Conservation (phyloP, 1,140 invertebrate genomes). For the Caenorhabditis inopinata region DNA sequence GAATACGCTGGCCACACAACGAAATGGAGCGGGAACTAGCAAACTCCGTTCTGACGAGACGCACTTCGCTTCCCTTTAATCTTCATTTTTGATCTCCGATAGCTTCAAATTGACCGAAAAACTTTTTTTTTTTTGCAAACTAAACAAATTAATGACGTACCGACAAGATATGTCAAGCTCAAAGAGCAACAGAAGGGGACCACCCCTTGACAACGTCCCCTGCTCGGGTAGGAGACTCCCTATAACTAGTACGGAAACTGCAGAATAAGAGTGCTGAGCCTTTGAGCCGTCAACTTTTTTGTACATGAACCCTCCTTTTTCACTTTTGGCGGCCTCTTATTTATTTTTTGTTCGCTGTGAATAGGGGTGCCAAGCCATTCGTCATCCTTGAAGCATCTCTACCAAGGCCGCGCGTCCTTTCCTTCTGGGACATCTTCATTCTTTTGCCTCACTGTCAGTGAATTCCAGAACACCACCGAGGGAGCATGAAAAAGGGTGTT, state of each 20-base stretch:
- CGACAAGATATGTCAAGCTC: conserved; percentile 14
- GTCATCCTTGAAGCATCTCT: conserved; percentile 3
- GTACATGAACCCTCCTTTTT: conserved; percentile 20
- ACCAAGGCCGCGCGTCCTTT: background rate
- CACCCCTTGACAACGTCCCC: background rate
- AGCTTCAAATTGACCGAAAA: background rate
- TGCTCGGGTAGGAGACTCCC: background rate
- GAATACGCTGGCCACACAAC: background rate
- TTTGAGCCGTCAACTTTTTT: conserved; percentile 32
- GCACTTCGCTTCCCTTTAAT: background rate
- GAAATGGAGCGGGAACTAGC: background rate
- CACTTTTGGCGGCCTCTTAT: conserved; percentile 31
- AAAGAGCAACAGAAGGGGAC: background rate
- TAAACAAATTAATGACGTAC: conserved; percentile 9
- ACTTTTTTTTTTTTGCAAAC: background rate
- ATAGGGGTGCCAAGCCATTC: conserved; percentile 19
- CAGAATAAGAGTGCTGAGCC: background rate
- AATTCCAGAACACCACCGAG: conserved; percentile 14
- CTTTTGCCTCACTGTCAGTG: conserved; percentile 25
- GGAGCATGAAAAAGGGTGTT: background rate
- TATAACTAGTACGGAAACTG: background rate
- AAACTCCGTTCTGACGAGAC: background rate
- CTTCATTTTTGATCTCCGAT: background rate
- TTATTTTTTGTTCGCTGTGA: conserved; percentile 13
- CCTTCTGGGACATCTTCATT: conserved; percentile 9